phyloP scores from a whole-genome alignment of 2,888 invertebrate species.

The Lepas anatifera region DNA sequence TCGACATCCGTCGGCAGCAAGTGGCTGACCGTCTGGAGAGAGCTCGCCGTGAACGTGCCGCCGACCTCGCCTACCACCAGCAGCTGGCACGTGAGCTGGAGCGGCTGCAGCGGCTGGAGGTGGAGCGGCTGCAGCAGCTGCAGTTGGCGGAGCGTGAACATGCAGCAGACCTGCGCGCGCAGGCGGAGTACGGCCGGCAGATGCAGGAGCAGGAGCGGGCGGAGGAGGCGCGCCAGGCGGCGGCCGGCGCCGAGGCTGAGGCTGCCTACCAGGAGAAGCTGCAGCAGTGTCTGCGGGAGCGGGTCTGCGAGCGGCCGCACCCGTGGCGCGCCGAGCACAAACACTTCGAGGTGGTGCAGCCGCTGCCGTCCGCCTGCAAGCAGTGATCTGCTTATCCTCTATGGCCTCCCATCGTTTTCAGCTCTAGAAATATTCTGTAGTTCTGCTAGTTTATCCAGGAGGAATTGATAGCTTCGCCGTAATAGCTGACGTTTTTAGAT shows the following conservation, averaged over 20 bases:
- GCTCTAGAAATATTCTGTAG: too few species aligned
- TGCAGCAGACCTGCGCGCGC: background rate
- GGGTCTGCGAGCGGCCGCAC: background rate
- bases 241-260: background rate
- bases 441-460: too few species aligned
- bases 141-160: background rate
- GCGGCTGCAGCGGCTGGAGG: slow-evolving; percentile 1
- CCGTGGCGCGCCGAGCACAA: slow-evolving; percentile 1
- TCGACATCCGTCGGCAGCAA: background rate
- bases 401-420: too few species aligned
- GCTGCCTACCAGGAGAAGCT: background rate
- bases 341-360: background rate
- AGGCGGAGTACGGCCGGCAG: background rate
- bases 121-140: background rate
- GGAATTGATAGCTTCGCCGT: too few species aligned
- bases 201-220: background rate
- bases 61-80: background rate
- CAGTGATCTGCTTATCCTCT: too few species aligned
- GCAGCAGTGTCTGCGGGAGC: background rate
- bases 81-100: background rate
- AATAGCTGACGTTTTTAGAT: too few species aligned
- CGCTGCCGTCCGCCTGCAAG: background rate
- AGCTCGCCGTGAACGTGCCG: background rate
- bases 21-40: background rate
- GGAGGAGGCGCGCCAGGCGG: background rate